Evolutionary conservation across 64 coral and sea anemone genomes (phyloP).

Genomic region (Acropora yongei): DNA sequence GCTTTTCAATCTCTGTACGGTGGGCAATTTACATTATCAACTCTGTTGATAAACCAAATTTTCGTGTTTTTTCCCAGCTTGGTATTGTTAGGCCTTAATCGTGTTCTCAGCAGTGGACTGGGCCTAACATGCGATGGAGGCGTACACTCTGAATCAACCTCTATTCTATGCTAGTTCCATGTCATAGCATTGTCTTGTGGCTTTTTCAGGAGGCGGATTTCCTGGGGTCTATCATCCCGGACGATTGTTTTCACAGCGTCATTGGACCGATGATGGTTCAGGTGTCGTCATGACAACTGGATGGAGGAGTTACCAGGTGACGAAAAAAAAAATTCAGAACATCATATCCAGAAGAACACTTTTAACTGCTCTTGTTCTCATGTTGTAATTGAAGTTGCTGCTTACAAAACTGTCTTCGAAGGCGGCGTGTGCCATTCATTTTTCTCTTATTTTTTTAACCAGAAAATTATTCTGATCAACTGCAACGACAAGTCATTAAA

Average conservation of each 20-base stretch:
- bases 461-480: constrained; percentile 64
- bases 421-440: no score
- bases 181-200: no score
- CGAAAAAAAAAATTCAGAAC: no score
- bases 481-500: constrained; percentile 19
- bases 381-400: background rate
- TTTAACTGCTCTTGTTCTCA: no score
- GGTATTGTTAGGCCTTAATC: background rate
- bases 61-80: no score
- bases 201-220: constrained; percentile 62
- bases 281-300: constrained; percentile 24
- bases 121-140: no score
- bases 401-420: no score
- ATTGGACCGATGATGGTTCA: constrained; percentile 50
- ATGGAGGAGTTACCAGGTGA: constrained; percentile 53
- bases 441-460: background rate
- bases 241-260: background rate
- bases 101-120: background rate
- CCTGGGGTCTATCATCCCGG: constrained; percentile 34
- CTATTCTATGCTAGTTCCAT: no score
- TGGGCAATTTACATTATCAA: no score
- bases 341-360: no score
- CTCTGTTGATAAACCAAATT: no score
- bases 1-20: no score
- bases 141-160: background rate